phyloP scores from a whole-genome alignment of 2,888 invertebrate genomes.

The Teleogryllus oceanicus region DNA sequence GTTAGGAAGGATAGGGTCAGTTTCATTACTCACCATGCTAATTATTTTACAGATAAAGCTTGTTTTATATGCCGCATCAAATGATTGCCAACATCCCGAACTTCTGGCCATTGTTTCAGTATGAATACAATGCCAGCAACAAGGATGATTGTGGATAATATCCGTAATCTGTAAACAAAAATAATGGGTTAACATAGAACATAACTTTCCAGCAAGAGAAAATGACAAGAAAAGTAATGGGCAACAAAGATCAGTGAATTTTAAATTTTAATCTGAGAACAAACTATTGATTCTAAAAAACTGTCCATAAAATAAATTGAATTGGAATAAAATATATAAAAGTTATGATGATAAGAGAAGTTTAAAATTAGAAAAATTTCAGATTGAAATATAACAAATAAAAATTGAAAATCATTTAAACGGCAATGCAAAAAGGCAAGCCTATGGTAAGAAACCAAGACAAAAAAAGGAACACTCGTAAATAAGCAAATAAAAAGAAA shows the following conservation, averaged over 20 bases:
- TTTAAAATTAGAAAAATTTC: background rate
- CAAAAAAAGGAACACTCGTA: too few species aligned
- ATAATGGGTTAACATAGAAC: background rate
- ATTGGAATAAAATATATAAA: too few species aligned
- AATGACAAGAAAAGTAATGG: background rate
- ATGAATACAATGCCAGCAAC: slow-evolving; percentile 79
- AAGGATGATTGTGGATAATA: slow-evolving; percentile 76
- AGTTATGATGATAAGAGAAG: background rate
- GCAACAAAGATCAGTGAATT: background rate
- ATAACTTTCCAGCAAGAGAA: background rate
- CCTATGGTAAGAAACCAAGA: too few species aligned
- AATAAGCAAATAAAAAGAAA: too few species aligned
- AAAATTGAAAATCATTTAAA: too few species aligned
- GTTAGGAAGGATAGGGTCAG: too few species aligned
- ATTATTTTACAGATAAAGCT: slow-evolving; percentile 67
- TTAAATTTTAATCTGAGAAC: too few species aligned
- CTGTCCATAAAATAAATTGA: too few species aligned
- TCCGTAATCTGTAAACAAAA: slow-evolving; percentile 69
- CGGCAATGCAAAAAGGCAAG: too few species aligned
- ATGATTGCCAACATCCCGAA: slow-evolving; percentile 76
- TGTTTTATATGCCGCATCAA: slow-evolving; percentile 74
- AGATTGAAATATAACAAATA: background rate
- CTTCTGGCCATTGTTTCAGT: slow-evolving; percentile 86
- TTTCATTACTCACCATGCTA: background rate
- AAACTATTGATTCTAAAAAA: too few species aligned